Evolutionary conservation across 2,888 invertebrate genomes (phyloP), one percentile per base, ranked within the genome.

Genomic region (Drosophila phalerata): DNA sequence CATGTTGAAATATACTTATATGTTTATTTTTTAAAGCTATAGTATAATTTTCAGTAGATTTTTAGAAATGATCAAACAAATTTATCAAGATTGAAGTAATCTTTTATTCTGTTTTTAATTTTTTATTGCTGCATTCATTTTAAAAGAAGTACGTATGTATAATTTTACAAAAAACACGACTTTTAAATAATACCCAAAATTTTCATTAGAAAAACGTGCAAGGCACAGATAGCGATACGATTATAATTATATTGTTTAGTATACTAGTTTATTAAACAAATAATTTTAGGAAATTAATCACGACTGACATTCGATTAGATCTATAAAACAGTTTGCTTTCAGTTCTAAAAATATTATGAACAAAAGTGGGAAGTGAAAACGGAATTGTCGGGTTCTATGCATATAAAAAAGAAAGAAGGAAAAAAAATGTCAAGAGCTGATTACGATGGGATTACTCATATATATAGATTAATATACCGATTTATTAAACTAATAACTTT

Each of bases 221-320:
- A 9, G 10, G 19, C 1, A 13, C 34, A 22, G 34, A 37, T 37
- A 51, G 10, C 22, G n/a, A 15, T 48, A 19, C 15, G 15, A 47
- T 25, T 17, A 6, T 6, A 11, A 15, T n/a, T 15, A 40, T 28
- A 30, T 13, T 3, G 3, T 11, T 53, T 11, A 11, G 6, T 48
- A 30, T 1, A 30, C 17, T 1, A 19, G 43, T 56, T 56, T 56
- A 43, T 45, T 4, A 32, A 17, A n/a, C 30, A 11, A 32, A 55
- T 55, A 42, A 19, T 19, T 42, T 5, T 19, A 30, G 11, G 6
- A 19, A 19, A 19, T 43, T 22, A 30, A 30, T 8, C 5, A 28
- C 28, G 28, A 55, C n/a, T 19, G 42, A 5, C 30, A 30, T 9
- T 2, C 19, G 53, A 42, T 53, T 42, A 42, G 53, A 55, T 32